Percentiles rank a stretch among this genome's conserved stretches.
These are phyloP conservation scores for Papilio helenus DNA, from an alignment of 1,140 invertebrate species.

Conservation along the genomic window DNA sequence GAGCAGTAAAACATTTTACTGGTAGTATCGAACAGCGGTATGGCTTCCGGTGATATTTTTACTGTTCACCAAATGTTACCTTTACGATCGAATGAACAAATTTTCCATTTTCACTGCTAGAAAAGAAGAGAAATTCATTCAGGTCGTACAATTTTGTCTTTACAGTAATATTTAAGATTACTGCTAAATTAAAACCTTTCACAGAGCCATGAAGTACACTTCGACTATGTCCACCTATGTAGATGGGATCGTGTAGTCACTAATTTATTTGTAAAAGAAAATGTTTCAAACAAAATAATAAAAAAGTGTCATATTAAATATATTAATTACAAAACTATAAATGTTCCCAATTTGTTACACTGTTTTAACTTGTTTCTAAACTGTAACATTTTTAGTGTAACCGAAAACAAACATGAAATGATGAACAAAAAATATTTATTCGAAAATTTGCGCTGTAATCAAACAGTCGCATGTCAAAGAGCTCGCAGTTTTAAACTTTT, in stretches of 20 bases:
- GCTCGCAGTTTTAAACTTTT: conserved; percentile 21
- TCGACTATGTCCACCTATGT: too few relatives aligned
- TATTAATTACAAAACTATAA: background rate
- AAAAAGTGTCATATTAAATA: background rate
- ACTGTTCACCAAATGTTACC: conserved; percentile 4
- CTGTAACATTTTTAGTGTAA: conserved; percentile 14
- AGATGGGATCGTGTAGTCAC: too few relatives aligned
- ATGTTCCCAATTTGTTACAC: background rate
- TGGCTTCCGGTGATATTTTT: background rate
- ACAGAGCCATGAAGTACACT: too few relatives aligned
- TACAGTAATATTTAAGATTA: too few relatives aligned
- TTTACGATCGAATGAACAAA: conserved; percentile 12
- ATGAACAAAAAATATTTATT: conserved; percentile 25
- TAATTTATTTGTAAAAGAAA: too few relatives aligned
- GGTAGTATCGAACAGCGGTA: background rate
- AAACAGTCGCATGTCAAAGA: conserved; percentile 25
- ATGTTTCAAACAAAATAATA: too few relatives aligned
- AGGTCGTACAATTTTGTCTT: too few relatives aligned
- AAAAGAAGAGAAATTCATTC: background rate
- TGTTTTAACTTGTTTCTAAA: background rate
- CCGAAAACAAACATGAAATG: background rate
- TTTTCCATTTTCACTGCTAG: background rate
- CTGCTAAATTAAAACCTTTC: too few relatives aligned
- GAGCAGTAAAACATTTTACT: conserved; percentile 22
- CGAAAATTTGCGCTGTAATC: conserved; percentile 11